phyloP scores from a whole-genome alignment of 2,797 vertebrate genomes.

The Ispidina lecontei region DNA sequence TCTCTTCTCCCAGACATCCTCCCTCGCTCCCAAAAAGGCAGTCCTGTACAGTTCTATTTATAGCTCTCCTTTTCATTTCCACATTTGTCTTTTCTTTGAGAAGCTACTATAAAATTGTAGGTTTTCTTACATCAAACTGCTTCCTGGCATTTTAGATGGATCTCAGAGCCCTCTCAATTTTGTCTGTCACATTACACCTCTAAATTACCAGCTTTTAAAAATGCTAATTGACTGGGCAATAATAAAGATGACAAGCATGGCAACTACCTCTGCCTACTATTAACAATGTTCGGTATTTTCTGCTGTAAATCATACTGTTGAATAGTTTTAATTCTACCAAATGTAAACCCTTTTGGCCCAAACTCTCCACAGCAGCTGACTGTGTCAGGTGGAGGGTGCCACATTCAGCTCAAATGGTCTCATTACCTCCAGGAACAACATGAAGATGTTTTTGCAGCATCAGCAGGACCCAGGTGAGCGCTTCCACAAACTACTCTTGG shows the following conservation, averaged over 20 bases:
- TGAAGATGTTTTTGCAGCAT: not conserved
- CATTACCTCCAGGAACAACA: not conserved
- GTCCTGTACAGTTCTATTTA: not conserved
- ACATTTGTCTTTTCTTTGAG: not conserved
- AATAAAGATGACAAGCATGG: not conserved
- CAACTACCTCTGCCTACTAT: not conserved
- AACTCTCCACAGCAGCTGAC: not conserved
- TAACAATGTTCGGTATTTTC: not conserved
- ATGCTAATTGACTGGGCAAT: not conserved
- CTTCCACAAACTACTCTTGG: not conserved
- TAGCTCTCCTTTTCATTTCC: not conserved
- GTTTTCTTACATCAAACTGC: not conserved
- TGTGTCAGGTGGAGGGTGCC: not conserved
- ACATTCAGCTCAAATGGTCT: not conserved
- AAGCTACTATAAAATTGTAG: not conserved
- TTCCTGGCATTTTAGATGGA: not conserved
- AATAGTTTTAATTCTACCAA: not conserved
- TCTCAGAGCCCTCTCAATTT: not conserved
- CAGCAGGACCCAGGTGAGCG: not conserved
- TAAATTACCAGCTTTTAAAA: not conserved
- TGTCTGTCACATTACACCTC: not conserved
- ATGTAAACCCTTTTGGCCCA: not conserved
- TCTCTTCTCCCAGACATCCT: not conserved
- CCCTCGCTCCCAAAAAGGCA: constrained; percentile 20
- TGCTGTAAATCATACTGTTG: not conserved